These are phyloP conservation scores for Euzophera pinguis DNA, from an alignment of 2,888 invertebrate genomes.

Conservation along the genomic window DNA sequence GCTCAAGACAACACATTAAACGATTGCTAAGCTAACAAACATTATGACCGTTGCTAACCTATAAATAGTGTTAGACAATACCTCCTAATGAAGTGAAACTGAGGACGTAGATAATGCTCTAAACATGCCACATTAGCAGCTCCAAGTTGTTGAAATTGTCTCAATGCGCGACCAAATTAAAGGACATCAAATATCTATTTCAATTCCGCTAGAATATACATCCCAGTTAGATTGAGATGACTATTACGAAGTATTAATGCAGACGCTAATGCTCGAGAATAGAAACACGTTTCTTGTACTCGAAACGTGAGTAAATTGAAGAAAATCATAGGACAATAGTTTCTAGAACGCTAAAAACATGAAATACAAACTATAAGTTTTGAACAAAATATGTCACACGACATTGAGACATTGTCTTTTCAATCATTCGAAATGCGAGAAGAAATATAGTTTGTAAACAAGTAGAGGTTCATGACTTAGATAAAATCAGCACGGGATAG, in stretches of 20 bases:
- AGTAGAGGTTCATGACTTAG: slow-evolving; percentile 20
- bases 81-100: slow-evolving; percentile 34
- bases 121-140: slow-evolving; percentile 38
- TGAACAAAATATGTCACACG: not conserved
- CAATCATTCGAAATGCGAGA: not conserved
- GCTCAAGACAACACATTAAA: slow-evolving; percentile 18
- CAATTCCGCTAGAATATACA: slow-evolving; percentile 17
- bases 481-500: slow-evolving; percentile 21
- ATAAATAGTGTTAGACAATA: slow-evolving; percentile 38
- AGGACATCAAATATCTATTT: slow-evolving; percentile 23
- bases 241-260: not conserved
- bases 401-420: not conserved
- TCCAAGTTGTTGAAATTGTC: slow-evolving; percentile 28
- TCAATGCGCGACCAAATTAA: slow-evolving; percentile 26
- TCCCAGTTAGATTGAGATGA: slow-evolving; percentile 16
- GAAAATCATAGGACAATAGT: slow-evolving; percentile 4
- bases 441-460: slow-evolving; percentile 11
- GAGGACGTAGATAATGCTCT: slow-evolving; percentile 26
- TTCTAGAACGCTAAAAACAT: not conserved
- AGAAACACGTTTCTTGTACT: slow-evolving; percentile 4
- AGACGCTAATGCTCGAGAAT: slow-evolving; percentile 1
- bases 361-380: not conserved
- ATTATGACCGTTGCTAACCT: slow-evolving; percentile 25
- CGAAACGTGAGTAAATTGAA: slow-evolving; percentile 8
- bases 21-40: slow-evolving; percentile 28